Evolutionary conservation across 2,888 invertebrate genomes (phyloP), one percentile per base, ranked within the genome.

Genomic region (Drosophila histrio): DNA sequence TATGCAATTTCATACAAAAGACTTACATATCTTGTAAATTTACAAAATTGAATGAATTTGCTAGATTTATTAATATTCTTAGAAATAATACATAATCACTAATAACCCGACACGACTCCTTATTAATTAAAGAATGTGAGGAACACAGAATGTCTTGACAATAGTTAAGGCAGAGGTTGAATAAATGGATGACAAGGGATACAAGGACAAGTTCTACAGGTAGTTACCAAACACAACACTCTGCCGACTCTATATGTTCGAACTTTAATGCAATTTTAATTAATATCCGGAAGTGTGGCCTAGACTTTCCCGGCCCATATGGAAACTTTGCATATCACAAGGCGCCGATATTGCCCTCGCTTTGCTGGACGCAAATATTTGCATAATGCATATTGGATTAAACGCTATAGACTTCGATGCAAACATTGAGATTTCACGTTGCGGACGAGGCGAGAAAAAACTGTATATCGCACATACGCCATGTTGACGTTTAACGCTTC

Each of bases 401-500:
- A 26, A 30, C 46, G 24, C 39, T 13, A 13, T 34, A 26, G n/a
- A 19, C 28, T 39, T 11, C 21, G 47, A 13, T 17, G 19, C 9
- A 36, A 17, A 28, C 13, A 17, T 7, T 19, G 39, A 34, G 15
- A 19, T 44, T 44, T 36, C 28, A 30, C 26, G 15, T 46, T 36
- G 24, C 4, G 1, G 36, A 19, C 26, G 6, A 46, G 17, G 8
- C 38, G 46, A 9, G 21, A 2, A 22, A 54, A 60, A 41, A 50
- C 59, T 50, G 24, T 49, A 59, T 59, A 67, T 67, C 44, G 56
- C 72, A 61, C 22, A 72, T 74, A 53, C 77, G 72, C 34, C 57
- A 46, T 66, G 77, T 72, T 66, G 60, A 28, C 49, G 49, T 41
- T 72, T 73, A 52, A 74, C 77, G 67, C 67, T 47, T 67, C 67